Base-by-base conservation (phyloP, 2,888 invertebrate species). In the Melipona bicolor region DNA sequence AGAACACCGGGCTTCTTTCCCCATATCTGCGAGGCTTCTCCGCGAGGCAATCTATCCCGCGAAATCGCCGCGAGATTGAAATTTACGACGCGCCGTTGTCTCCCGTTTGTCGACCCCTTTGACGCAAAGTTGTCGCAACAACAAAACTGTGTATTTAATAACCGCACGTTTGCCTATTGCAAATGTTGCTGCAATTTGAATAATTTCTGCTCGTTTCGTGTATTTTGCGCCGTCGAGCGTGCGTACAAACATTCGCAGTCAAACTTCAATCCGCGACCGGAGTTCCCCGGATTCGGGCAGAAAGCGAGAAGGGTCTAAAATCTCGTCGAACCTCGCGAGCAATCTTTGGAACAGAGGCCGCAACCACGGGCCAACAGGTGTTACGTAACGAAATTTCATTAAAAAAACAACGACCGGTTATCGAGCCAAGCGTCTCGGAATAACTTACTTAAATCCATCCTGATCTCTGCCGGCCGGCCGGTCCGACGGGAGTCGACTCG, bases 301-400 rank as follows among this genome's bases (percentile, higher is more conserved):
- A 43, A 43, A 24, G 11, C 27, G n/a, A 68, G 13, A 15, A n/a
- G 56, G 15, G 15, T 15, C 2, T 24, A n/a, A 59, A 24, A 15
- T 0, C 15, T n/a, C 2, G 24, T 27, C 9, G 61, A 52, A 21
- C 56, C 36, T 50, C 1, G n/a, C 67, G 36, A 69, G 1, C 43
- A 24, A 62, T 71, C 56, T 11, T 27, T 24, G 56, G 24, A 61
- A 71, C 59, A 72, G 62, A 79, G n/a, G 68, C 32, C 68, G 17
- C 61, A 49, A 59, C 17, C 43, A 43, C 43, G 65, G 11, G 67
- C 81, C 82, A 83, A 83, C 82, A 83, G 83, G 83, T 83, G 83
- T 83, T 81, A 62, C 62, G 82, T 62, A 62, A 76, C 71, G 24
- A 83, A 81, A 81, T 81, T 83, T 72, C 61, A 67, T 83, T 21